These are phyloP conservation scores for Bovichtus diacanthus DNA, from an alignment of 2,797 vertebrate species.

Conservation along the genomic window DNA sequence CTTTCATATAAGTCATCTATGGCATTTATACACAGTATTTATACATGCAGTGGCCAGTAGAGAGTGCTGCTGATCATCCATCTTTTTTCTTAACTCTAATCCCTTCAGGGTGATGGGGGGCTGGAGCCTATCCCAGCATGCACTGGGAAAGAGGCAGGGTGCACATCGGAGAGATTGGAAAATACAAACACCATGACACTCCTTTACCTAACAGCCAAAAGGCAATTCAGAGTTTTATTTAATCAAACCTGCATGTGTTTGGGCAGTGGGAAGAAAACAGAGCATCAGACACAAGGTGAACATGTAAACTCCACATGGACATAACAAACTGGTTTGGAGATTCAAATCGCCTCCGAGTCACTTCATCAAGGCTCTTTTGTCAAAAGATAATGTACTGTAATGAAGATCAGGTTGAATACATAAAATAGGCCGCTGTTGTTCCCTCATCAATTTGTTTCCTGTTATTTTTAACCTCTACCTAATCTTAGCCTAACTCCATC, in stretches of 20 bases:
- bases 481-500: neutral
- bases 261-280: neutral
- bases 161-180: neutral
- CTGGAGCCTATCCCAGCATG: neutral
- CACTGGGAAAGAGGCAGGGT: neutral
- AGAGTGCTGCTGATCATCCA: slow-evolving; percentile 55
- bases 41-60: slow-evolving; percentile 49
- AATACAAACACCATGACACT: slow-evolving; percentile 6
- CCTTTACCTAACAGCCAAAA: neutral
- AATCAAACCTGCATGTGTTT: neutral
- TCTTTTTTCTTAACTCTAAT: slow-evolving; percentile 1
- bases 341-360: slow-evolving; percentile 2
- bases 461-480: neutral
- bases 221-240: neutral
- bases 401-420: neutral
- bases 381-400: neutral
- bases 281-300: neutral
- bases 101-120: neutral
- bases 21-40: neutral
- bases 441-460: neutral
- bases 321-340: neutral
- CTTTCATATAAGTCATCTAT: neutral
- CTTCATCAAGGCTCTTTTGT: neutral
- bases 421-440: neutral
- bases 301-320: slow-evolving; percentile 20